phyloP scores from a whole-genome alignment of 2,888 invertebrate genomes.

The Ornithoptera alexandrae region DNA sequence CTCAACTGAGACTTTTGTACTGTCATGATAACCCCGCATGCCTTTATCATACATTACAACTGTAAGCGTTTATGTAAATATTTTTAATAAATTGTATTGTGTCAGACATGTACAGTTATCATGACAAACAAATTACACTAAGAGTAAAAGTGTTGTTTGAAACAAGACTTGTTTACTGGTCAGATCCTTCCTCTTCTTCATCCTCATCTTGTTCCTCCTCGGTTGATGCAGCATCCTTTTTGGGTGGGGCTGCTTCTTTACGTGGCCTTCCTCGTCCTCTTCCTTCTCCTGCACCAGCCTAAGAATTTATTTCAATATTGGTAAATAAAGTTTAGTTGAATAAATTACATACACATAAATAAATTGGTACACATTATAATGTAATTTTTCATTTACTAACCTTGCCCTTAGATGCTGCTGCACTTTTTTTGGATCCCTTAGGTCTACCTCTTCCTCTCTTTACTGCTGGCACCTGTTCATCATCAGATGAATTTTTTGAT shows the following conservation, averaged over 20 bases:
- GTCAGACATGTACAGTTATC: slow-evolving; percentile 60
- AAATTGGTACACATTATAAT: neutral
- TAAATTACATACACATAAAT: neutral
- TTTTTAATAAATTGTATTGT: slow-evolving; percentile 50
- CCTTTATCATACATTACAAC: slow-evolving; percentile 42
- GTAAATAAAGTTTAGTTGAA: neutral
- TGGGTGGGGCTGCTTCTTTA: slow-evolving; percentile 72
- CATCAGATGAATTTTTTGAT: slow-evolving; percentile 76
- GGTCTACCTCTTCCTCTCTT: slow-evolving; percentile 79
- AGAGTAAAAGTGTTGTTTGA: slow-evolving; percentile 56
- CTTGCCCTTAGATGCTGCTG: slow-evolving; percentile 67
- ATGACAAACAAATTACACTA: slow-evolving; percentile 75
- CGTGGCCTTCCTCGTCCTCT: slow-evolving; percentile 73
- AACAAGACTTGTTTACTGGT: slow-evolving; percentile 69
- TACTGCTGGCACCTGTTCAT: slow-evolving; percentile 76
- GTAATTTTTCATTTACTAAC: slow-evolving; percentile 41
- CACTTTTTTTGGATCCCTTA: slow-evolving; percentile 78
- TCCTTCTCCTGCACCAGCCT: slow-evolving; percentile 66
- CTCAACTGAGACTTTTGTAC: slow-evolving; percentile 63
- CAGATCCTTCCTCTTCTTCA: slow-evolving; percentile 75
- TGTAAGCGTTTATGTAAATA: slow-evolving; percentile 44
- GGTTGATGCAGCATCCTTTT: slow-evolving; percentile 72
- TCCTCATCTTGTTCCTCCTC: slow-evolving; percentile 77
- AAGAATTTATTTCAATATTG: slow-evolving; percentile 26
- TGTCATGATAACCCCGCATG: slow-evolving; percentile 66